Evolutionary conservation across 2,888 invertebrate species (phyloP).

Genomic region (Epinotia nisella): DNA sequence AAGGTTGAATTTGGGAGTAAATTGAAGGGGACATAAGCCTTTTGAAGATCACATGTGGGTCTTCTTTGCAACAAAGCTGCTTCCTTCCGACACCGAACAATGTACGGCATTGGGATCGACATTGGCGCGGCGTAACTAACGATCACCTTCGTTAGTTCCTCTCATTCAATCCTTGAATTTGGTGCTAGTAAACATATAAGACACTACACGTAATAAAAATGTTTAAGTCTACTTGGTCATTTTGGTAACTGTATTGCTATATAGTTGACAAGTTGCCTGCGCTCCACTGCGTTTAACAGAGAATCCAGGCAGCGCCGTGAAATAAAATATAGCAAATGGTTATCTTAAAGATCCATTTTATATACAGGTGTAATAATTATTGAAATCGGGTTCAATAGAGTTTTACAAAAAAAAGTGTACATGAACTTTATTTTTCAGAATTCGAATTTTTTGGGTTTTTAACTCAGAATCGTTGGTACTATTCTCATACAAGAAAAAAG

Average conservation of each 20-base stretch:
- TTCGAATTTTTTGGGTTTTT: too few species aligned
- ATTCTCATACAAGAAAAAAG: too few species aligned
- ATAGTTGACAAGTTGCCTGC: too few species aligned
- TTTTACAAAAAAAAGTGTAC: too few species aligned
- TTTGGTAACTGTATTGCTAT: background rate
- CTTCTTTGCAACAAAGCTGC: slow-evolving; percentile 25
- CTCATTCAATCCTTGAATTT: slow-evolving; percentile 28
- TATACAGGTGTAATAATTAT: too few species aligned
- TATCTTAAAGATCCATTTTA: too few species aligned
- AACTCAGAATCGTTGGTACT: too few species aligned
- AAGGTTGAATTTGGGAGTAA: background rate
- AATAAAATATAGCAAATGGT: too few species aligned
- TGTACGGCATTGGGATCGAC: slow-evolving; percentile 43
- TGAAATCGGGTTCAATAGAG: too few species aligned
- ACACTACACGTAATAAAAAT: background rate
- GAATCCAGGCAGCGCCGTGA: too few species aligned
- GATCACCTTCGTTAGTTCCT: slow-evolving; percentile 43
- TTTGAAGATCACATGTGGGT: slow-evolving; percentile 2
- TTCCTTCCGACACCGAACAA: slow-evolving; percentile 39
- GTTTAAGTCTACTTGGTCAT: background rate
- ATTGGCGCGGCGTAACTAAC: slow-evolving; percentile 40
- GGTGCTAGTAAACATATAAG: slow-evolving; percentile 7
- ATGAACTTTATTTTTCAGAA: too few species aligned
- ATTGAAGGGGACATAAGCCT: background rate
- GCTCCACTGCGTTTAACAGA: too few species aligned